Base-by-base conservation (phyloP, 2,113 vertebrate genomes). In the Dasyurus viverrinus region DNA sequence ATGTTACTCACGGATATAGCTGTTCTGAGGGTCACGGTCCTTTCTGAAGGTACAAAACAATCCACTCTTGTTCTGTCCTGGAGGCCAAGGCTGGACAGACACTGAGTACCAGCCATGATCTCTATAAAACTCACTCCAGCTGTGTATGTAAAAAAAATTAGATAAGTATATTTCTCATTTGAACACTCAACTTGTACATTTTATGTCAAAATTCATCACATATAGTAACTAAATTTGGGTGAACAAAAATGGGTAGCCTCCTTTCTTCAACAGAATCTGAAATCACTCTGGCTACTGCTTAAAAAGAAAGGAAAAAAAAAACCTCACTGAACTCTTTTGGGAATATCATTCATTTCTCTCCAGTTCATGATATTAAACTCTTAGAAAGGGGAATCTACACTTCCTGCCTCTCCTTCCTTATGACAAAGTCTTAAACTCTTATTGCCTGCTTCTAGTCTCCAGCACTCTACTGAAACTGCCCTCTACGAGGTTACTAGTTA, bases 51-150 rank as follows among this genome's bases (percentile, higher is more conserved):
- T 47, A 89, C 95, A 94, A 19, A 46, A 68, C 26, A 95, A 47
- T 3, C 26, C 52, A 46, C 26, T 52, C 25, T 68, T 90, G 48
- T 95, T 95, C n/a, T 93, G 30, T 16, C 24, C 50, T 48, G 42
- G 16, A 68, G 36, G n/a, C 30, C 16, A 27, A 76, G 53, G 53
- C 27, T 90, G 90, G 53, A 94, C 47, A 50, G 52, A 93, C 10
- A 96, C 53, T 6, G 52, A 53, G 14, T 93, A 97, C 53, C 93
- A 92, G 23, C 97, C 95, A 57, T 95, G 95, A 50, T 96, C 96
- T 93, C 93, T 94, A 47, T 97, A 97, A 53, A 93, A 91, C 11
- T 95, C 57, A 53, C 46, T 90, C 57, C 57, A 94, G 12, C 97
- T 97, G 53, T 90, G 55, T 53, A n/a, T 55, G 16, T n/a, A 22